phyloP scores from a whole-genome alignment of 2,888 invertebrate genomes.

The Plutella xylostella region DNA sequence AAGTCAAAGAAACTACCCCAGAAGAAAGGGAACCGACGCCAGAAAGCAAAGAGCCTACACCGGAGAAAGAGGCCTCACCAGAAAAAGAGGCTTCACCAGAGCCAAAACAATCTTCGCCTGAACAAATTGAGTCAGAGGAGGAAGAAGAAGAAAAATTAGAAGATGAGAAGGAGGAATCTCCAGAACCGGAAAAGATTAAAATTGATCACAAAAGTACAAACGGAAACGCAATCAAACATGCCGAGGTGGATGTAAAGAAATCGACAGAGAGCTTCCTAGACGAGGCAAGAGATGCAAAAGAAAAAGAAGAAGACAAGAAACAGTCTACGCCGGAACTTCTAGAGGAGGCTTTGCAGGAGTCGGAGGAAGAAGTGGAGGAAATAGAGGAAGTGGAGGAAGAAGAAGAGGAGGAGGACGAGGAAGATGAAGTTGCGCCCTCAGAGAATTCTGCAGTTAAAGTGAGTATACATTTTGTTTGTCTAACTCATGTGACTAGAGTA shows the following conservation, averaged over 20 bases:
- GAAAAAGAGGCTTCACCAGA: slow-evolving; percentile 7
- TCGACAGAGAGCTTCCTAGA: slow-evolving; percentile 38
- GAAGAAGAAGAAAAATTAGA: slow-evolving; percentile 19
- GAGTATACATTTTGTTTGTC: slow-evolving; percentile 22
- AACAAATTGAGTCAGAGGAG: no score
- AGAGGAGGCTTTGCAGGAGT: slow-evolving; percentile 36
- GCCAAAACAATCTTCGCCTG: slow-evolving; percentile 15
- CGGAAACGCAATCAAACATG: slow-evolving; percentile 22
- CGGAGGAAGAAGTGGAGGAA: slow-evolving; percentile 29
- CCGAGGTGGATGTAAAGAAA: slow-evolving; percentile 23
- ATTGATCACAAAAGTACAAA: slow-evolving; percentile 8
- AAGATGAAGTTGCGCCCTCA: slow-evolving; percentile 12
- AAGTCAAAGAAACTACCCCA: slow-evolving; percentile 19
- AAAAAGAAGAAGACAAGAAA: slow-evolving; percentile 30
- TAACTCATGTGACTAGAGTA: no score
- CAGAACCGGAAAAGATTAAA: slow-evolving; percentile 14
- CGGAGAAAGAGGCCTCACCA: slow-evolving; percentile 10
- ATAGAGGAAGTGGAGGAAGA: slow-evolving; percentile 30
- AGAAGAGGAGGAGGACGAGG: slow-evolving; percentile 27
- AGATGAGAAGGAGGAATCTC: slow-evolving; percentile 15
- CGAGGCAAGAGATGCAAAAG: slow-evolving; percentile 27
- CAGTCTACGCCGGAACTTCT: slow-evolving; percentile 43
- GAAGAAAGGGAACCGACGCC: slow-evolving; percentile 19
- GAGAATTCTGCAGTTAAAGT: slow-evolving; percentile 48
- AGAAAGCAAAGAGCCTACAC: slow-evolving; percentile 19